phyloP scores from a whole-genome alignment of 2,113 vertebrate species.

The Dolichallabes microphthalmus region DNA sequence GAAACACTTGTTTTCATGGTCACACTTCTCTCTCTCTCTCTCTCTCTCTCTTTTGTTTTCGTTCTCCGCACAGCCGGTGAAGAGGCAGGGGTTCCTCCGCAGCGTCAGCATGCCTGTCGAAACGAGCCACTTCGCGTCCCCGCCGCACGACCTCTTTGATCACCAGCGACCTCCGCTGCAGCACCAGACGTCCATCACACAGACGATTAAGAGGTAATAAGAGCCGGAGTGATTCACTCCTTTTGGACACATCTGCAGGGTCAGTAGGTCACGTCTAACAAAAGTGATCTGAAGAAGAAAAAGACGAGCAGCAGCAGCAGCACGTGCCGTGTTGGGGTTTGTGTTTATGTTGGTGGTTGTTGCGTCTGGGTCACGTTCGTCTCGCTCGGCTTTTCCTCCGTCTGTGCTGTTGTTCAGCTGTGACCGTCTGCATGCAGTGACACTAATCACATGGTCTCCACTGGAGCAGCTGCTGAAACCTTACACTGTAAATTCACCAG shows the following conservation, averaged over 20 bases:
- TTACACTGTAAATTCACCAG: not conserved
- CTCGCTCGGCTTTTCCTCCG: not conserved
- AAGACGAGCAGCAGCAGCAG: not conserved
- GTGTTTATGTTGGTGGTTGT: not conserved
- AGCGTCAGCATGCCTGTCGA: conserved; percentile 94
- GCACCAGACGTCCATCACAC: conserved; percentile 93
- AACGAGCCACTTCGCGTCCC: conserved; percentile 78
- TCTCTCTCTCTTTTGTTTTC: not conserved
- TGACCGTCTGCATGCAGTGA: conserved; percentile 21
- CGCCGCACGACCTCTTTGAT: conserved; percentile 74
- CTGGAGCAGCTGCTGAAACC: not conserved
- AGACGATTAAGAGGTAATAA: conserved; percentile 93
- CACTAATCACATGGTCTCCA: no score
- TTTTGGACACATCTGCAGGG: not conserved
- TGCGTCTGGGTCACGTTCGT: not conserved
- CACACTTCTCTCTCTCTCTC: not conserved
- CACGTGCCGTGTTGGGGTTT: not conserved
- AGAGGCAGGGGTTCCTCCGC: conserved; percentile 85
- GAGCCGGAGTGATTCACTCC: no score
- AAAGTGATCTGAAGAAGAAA: not conserved
- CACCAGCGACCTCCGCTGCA: conserved; percentile 78
- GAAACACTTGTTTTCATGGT: not conserved
- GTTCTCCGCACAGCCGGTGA: conserved; percentile 69
- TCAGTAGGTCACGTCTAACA: not conserved
- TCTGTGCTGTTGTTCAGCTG: conserved; percentile 26